These are phyloP conservation scores for Callinectes sapidus DNA, from an alignment of 2,888 invertebrate genomes.

Conservation along the genomic window DNA sequence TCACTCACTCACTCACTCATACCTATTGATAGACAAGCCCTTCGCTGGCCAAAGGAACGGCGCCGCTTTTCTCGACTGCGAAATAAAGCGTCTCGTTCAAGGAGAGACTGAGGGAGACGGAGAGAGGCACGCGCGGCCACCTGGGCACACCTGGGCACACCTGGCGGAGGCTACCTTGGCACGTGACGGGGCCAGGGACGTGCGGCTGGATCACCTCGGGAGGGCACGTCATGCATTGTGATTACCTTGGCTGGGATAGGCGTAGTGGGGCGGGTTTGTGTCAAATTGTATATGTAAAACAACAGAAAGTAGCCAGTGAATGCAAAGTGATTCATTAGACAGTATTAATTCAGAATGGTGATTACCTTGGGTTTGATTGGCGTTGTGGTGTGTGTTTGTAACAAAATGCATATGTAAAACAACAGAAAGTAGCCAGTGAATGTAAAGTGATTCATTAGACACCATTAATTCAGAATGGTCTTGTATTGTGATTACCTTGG, in stretches of 20 bases:
- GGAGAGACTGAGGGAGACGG: not conserved
- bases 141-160: not conserved
- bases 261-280: not conserved
- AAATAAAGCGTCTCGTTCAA: not conserved
- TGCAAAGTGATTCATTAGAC: no score
- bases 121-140: not conserved
- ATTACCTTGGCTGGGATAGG: not conserved
- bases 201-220: not conserved
- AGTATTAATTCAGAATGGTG: not conserved
- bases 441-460: no score
- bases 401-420: not conserved
- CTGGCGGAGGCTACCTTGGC: constrained; percentile 5
- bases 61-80: not conserved
- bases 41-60: not conserved
- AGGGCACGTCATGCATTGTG: not conserved
- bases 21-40: not conserved
- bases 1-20: not conserved
- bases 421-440: not conserved
- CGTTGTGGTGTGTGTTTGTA: not conserved
- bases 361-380: not conserved
- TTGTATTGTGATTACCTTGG: not conserved
- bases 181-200: not conserved
- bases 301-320: not conserved
- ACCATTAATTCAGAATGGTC: not conserved
- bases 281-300: not conserved